phyloP scores from a whole-genome alignment of 2,888 invertebrate genomes.

The Leistus spinibarbis region DNA sequence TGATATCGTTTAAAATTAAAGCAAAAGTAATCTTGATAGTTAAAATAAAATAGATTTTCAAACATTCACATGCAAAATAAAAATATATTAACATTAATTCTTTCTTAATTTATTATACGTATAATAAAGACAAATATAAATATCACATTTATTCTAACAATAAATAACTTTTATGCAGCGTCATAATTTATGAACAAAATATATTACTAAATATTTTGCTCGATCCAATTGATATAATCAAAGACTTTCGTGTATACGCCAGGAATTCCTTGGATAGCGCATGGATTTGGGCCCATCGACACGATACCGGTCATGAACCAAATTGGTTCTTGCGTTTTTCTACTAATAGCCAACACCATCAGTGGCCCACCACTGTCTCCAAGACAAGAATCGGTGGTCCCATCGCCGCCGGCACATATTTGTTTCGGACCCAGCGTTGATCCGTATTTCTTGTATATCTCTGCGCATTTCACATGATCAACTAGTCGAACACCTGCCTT shows the following conservation, averaged over 20 bases:
- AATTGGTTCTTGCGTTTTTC: not conserved
- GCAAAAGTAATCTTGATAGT: no score
- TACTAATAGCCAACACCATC: not conserved
- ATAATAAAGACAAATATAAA: no score
- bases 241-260: constrained; percentile 51
- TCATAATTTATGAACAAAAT: not conserved
- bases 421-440: not conserved
- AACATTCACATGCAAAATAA: no score
- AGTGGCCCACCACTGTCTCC: not conserved
- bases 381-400: not conserved
- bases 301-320: not conserved
- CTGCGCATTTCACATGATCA: not conserved
- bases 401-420: not conserved
- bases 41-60: no score
- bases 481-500: not conserved
- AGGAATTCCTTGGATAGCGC: constrained; percentile 51
- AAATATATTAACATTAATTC: no score
- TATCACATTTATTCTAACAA: not conserved
- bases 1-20: no score
- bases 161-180: not conserved
- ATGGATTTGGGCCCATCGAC: constrained; percentile 22
- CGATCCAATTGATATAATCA: constrained; percentile 65
- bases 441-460: not conserved
- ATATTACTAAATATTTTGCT: constrained; percentile 54
- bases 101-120: no score